Evolutionary conservation across 30 jellyfish, hydroid and myxozoan genomes (phyloP), one percentile per base, ranked within the genome.

Genomic region (Aurelia coerulea): DNA sequence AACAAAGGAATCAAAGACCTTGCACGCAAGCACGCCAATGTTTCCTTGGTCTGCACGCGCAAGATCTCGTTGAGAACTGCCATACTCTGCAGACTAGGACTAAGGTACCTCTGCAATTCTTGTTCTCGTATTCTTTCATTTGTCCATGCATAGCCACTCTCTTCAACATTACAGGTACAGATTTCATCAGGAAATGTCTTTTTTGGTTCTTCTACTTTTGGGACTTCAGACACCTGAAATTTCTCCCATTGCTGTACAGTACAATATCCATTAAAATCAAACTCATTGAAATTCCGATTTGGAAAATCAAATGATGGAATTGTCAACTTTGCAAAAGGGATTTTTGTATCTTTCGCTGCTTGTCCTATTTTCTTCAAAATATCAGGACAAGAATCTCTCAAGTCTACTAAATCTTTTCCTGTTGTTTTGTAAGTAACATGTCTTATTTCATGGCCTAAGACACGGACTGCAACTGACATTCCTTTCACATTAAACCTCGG

Each of bases 401-500:
- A 65, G 54, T 79, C 78, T 6, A 93, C 97, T 66, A 93, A 67
- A 69, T 93, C 98, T 72, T 93, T 88, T 39, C 98, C 98, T 7
- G 97, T 93, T 5, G 95, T 93, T 62, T 76, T 71, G 74, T 93
- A 90, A 0, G 98, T 93, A 65, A 93, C 88, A 73, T 87, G 85
- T 46, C 98, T 74, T 11, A 93, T 93, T 78, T 85, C 98, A 68
- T 93, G 95, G 39, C 98, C 98, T 58, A 93, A 78, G 19, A 80
- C 92, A 12, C 98, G 86, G 9, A 95, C 98, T 2, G 97, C 97
- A 9, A 87, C 90, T 16, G 98, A 87, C 72, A 93, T 74, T 31
- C 98, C 97, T 62, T 80, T 88, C 17, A 70, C 75, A 58, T 81
- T 79, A 62, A 93, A 88, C 15, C 98, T 73, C 10, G 98, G 97